Percentiles rank a stretch among this genome's conserved stretches.
Conservation (phyloP, 30 jellyfish, hydroid and myxozoan species). For the Clytia hemisphaerica region DNA sequence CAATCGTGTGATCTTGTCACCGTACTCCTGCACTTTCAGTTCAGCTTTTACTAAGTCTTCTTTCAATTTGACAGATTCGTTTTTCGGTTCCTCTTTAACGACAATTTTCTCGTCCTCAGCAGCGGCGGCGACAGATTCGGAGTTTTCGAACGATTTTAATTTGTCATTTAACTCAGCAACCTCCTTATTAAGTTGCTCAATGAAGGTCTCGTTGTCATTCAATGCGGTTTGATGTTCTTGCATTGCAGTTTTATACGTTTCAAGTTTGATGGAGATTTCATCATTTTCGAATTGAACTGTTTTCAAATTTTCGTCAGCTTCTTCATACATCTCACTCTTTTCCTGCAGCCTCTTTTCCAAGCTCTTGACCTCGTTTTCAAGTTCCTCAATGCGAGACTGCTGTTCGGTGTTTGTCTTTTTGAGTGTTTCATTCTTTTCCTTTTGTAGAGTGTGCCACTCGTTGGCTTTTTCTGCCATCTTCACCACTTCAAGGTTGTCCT, state of each 20-base stretch:
- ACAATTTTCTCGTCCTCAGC: background rate
- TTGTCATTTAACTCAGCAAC: conserved; percentile 19
- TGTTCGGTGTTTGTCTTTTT: conserved; percentile 32
- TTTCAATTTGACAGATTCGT: conserved; percentile 9
- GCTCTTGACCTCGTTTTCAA: background rate
- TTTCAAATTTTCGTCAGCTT: conserved; percentile 45
- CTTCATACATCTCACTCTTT: conserved; percentile 25
- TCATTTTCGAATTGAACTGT: conserved; percentile 58
- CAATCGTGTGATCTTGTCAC: conserved; percentile 11
- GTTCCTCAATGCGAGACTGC: conserved; percentile 29
- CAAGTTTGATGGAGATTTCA: conserved; percentile 26
- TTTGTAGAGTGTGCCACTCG: conserved; percentile 43
- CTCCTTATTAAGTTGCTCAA: conserved; percentile 54
- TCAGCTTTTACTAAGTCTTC: background rate
- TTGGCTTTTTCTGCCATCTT: conserved; percentile 35
- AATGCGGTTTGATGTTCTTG: conserved; percentile 56
- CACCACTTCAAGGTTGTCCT: conserved; percentile 13
- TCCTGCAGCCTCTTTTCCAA: conserved; percentile 17
- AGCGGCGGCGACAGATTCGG: background rate
- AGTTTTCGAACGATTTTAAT: background rate
- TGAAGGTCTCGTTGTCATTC: conserved; percentile 48
- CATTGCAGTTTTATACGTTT: conserved; percentile 21
- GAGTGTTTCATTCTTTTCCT: conserved; percentile 36
- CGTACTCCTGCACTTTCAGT: conserved; percentile 13
- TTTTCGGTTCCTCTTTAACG: background rate